These are phyloP conservation scores for Aspidapion aeneum DNA, from an alignment of 2,888 invertebrate species.

Conservation along the genomic window DNA sequence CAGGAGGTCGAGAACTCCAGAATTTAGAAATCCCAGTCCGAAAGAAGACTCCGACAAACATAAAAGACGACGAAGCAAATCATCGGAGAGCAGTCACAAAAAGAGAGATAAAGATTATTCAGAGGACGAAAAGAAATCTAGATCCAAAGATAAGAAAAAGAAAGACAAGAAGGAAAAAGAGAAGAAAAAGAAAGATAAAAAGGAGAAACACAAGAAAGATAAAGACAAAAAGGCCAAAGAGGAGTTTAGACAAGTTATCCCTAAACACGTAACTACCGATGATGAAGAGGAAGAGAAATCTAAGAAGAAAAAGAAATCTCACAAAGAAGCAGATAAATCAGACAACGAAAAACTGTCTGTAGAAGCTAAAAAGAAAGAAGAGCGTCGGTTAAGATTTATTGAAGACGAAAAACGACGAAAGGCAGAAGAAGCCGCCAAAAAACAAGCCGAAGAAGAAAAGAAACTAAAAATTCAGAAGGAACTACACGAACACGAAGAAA, in stretches of 20 bases:
- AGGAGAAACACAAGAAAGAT: slow-evolving; percentile 41
- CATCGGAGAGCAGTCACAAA: slow-evolving; percentile 33
- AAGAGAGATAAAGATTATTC: slow-evolving; percentile 38
- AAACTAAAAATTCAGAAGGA: slow-evolving; percentile 34
- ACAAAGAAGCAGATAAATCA: slow-evolving; percentile 42
- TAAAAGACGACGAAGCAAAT: slow-evolving; percentile 36
- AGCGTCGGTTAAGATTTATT: slow-evolving; percentile 22
- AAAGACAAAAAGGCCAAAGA: slow-evolving; percentile 40
- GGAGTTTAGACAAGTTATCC: slow-evolving; percentile 34
- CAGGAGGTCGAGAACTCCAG: slow-evolving; percentile 30
- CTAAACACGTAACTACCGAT: slow-evolving; percentile 31
- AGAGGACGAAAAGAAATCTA: slow-evolving; percentile 49
- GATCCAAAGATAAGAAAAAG: slow-evolving; percentile 54
- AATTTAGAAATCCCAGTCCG: slow-evolving; percentile 37
- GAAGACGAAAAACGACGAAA: slow-evolving; percentile 41
- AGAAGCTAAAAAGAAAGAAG: slow-evolving; percentile 42
- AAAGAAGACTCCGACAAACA: slow-evolving; percentile 46
- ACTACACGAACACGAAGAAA: slow-evolving; percentile 54
- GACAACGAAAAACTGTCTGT: slow-evolving; percentile 28
- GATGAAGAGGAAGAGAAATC: slow-evolving; percentile 39
- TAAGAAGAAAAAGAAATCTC: slow-evolving; percentile 42
- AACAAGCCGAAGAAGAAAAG: slow-evolving; percentile 44
- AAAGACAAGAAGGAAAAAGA: slow-evolving; percentile 50
- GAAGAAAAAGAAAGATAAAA: slow-evolving; percentile 48
- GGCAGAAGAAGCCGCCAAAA: slow-evolving; percentile 52